Percentiles rank a stretch among this genome's conserved stretches.
phyloP scores from a whole-genome alignment of 2,797 vertebrate genomes.

The Myotis myotis region DNA sequence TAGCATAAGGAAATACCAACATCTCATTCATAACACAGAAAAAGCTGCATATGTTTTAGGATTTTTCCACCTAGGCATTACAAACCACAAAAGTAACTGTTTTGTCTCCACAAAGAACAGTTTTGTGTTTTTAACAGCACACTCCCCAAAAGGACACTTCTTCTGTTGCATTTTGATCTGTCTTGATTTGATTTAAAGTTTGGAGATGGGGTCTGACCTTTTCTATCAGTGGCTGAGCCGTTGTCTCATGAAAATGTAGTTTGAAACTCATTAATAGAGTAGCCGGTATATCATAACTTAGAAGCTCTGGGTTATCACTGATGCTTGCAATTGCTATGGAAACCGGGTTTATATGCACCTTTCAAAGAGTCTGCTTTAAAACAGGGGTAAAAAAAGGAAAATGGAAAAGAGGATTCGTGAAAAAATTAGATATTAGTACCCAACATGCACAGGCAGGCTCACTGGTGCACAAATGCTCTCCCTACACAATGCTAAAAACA shows the following conservation, averaged over 20 bases:
- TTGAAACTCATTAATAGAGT: conserved; percentile 77
- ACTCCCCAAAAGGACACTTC: conserved; percentile 55
- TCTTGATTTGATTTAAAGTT: conserved; percentile 75
- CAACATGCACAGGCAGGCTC: conserved; percentile 73
- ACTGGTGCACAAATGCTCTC: conserved; percentile 73
- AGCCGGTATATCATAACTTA: conserved; percentile 75
- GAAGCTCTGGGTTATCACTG: conserved; percentile 78
- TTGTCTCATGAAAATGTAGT: conserved; percentile 63
- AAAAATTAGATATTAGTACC: conserved; percentile 76
- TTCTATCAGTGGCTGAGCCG: conserved; percentile 47
- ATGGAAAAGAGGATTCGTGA: conserved; percentile 69
- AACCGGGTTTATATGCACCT: conserved; percentile 77
- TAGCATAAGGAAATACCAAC: conserved; percentile 51
- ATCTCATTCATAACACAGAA: conserved; percentile 57
- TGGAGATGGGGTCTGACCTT: conserved; percentile 66
- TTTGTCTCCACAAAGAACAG: conserved; percentile 48
- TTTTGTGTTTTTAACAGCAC: background rate
- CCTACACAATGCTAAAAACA: conserved; percentile 62
- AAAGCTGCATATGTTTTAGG: conserved; percentile 51
- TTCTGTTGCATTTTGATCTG: conserved; percentile 68
- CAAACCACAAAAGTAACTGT: conserved; percentile 56
- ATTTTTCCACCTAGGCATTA: conserved; percentile 60
- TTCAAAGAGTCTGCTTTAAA: conserved; percentile 69
- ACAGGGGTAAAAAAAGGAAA: background rate
- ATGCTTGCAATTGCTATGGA: conserved; percentile 83